Base-by-base conservation (phyloP, 2,113 vertebrate species). In the Ceratotherium simum region DNA sequence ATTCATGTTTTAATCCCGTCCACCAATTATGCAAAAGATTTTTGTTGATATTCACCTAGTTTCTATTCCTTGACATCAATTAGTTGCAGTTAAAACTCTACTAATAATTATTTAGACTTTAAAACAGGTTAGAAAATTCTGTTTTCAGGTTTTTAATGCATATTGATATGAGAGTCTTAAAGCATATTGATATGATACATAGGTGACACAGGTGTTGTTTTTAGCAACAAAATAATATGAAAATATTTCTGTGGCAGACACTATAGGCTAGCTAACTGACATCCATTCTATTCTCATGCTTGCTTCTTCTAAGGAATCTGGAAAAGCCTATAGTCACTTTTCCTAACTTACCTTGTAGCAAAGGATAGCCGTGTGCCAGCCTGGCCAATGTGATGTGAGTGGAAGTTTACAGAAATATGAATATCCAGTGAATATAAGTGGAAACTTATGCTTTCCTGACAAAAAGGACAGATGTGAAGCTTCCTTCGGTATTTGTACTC, bases 121-220 rank as follows among this genome's bases (percentile, higher is more conserved):
- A 73, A 95, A 83, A 92, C 11, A 78, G 16, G 54, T 51, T 94
- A 90, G 73, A 89, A 94, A 92, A 95, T 81, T 90, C 36, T 90
- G 48, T 60, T 90, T 90, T 76, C 58, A 90, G 56, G 80, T 93
- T 92, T 31, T 90, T 73, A 81, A 94, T 60, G 21, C 75, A 14
- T 80, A 48, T 16, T 81, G 46, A 95, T 31, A 82, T 58, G 54
- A 83, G 25, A 60, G 81, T 85, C 51, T 94, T 73, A 76, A 42
- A 87, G 21, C 69, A 14, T 80, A 48, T 12, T 81, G 46, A 95
- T 31, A 82, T 58, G 54, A 83, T 73, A 76, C n/a, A 87, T 20
- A 95, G n/a, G n/a, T 79, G 29, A 62, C 39, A 95, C 18, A 84
- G 62, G 33, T 64, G 13, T 2, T 25, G 13, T 51, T 85, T 91